These are phyloP conservation scores for Pyralis farinalis DNA, from an alignment of 2,888 invertebrate species.

Conservation along the genomic window DNA sequence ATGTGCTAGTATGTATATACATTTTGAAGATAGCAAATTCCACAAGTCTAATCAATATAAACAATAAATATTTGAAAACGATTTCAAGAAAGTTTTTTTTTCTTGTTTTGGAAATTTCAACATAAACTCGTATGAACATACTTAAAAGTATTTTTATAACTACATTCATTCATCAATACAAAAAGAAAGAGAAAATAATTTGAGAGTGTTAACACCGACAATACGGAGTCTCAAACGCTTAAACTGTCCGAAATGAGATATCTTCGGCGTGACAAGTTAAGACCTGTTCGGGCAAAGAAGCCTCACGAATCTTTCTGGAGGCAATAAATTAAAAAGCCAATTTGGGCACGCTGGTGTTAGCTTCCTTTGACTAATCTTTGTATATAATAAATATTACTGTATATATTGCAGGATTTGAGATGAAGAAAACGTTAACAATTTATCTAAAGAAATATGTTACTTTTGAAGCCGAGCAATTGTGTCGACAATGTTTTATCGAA, in stretches of 20 bases:
- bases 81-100: no score
- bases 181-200: constrained; percentile 11
- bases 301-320: constrained; percentile 21
- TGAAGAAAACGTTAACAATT: no score
- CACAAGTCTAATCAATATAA: no score
- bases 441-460: no score
- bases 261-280: constrained; percentile 53
- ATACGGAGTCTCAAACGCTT: constrained; percentile 24
- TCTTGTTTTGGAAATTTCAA: no score
- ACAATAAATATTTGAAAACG: no score
- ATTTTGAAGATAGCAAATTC: no score
- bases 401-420: no score
- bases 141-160: constrained; percentile 14
- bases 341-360: constrained; percentile 17
- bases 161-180: neutral
- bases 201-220: constrained; percentile 26
- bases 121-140: no score
- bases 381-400: constrained; percentile 15
- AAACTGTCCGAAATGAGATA: constrained; percentile 56
- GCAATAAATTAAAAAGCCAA: constrained; percentile 38
- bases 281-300: constrained; percentile 31
- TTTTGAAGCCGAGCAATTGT: no score
- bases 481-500: no score
- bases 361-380: constrained; percentile 17
- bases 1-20: no score